These are phyloP conservation scores for Forbesichthys papilliferus DNA, from an alignment of 2,113 vertebrate genomes.

Conservation along the genomic window DNA sequence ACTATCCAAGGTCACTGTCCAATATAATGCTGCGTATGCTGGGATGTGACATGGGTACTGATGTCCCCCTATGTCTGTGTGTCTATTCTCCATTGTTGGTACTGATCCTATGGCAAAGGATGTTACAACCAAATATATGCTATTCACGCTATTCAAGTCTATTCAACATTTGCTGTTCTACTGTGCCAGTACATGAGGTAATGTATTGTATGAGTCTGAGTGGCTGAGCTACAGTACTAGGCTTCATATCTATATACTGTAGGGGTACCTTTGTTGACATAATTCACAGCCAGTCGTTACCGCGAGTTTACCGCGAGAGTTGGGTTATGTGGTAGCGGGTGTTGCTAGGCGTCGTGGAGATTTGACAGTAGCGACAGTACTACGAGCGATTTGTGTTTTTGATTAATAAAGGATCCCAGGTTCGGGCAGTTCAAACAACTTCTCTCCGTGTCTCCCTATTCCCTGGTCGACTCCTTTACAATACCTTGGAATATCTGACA, in stretches of 20 bases:
- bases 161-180: background rate
- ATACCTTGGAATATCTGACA: background rate
- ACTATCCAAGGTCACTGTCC: conserved; percentile 52
- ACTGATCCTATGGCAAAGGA: background rate
- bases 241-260: background rate
- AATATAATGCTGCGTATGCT: conserved; percentile 30
- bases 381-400: no score
- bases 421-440: no score
- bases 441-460: no score
- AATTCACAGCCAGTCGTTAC: no score
- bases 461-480: no score
- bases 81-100: conserved; percentile 1
- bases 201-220: background rate
- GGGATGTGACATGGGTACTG: conserved; percentile 52
- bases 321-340: no score
- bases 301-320: no score
- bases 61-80: conserved; percentile 23
- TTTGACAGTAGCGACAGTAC: no score
- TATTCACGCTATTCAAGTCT: background rate
- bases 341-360: no score
- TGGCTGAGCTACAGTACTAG: background rate
- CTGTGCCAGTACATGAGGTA: background rate
- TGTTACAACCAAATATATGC: background rate
- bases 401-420: no score
- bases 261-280: no score